These are phyloP conservation scores for Mionectes olivaceus DNA, from an alignment of 2,797 vertebrate genomes.

Conservation along the genomic window DNA sequence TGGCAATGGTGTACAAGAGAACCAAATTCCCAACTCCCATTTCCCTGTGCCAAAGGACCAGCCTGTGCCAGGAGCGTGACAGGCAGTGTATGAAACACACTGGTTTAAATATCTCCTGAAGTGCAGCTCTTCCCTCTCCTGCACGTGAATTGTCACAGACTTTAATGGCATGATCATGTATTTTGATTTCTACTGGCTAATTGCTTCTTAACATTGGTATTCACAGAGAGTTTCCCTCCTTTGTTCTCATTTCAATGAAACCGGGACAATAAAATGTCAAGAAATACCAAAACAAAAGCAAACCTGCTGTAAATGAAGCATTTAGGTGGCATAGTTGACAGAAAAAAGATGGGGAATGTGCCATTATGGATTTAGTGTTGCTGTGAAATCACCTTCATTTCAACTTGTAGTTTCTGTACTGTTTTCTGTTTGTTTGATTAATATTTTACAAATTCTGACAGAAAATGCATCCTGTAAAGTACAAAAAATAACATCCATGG, in stretches of 20 bases:
- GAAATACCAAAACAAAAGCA: constrained; percentile 63
- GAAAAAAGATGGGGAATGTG: constrained; percentile 27
- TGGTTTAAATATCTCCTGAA: background rate
- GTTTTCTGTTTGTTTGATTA: constrained; percentile 69
- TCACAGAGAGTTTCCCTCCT: constrained; percentile 30
- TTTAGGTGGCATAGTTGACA: constrained; percentile 62
- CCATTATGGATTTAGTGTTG: constrained; percentile 40
- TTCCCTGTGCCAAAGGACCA: fast-evolving
- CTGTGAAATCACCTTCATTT: constrained; percentile 59
- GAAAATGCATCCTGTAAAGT: constrained; percentile 55
- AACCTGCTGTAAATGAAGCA: constrained; percentile 61
- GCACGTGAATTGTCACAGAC: background rate
- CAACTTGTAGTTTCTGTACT: constrained; percentile 52
- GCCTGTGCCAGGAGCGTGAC: fast-evolving
- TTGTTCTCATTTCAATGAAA: constrained; percentile 58
- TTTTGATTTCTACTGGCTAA: constrained; percentile 50
- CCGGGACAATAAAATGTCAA: constrained; percentile 54
- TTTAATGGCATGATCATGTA: background rate
- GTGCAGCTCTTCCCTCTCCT: background rate
- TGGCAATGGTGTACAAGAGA: background rate
- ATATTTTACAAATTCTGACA: constrained; percentile 71
- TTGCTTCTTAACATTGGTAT: constrained; percentile 60
- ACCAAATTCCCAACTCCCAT: background rate
- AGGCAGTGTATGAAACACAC: background rate
- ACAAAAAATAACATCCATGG: constrained; percentile 47